These are phyloP conservation scores for Lasioglossum oenotherae DNA, from an alignment of 2,888 invertebrate genomes.

Conservation along the genomic window DNA sequence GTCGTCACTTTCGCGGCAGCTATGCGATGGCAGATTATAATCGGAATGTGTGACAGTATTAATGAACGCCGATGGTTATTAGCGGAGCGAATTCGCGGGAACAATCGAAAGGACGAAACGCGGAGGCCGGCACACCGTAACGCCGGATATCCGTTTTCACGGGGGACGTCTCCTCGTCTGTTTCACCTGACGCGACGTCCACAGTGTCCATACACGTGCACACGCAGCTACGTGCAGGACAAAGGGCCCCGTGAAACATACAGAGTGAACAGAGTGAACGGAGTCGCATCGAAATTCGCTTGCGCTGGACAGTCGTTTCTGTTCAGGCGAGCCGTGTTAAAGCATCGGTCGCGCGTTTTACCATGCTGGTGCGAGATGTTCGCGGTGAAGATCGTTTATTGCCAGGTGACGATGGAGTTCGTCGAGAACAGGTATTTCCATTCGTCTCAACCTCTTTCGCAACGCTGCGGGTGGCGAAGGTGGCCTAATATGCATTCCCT, in stretches of 20 bases:
- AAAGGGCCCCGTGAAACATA: constrained; percentile 51
- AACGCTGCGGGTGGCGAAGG: neutral
- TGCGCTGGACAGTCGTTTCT: constrained; percentile 42
- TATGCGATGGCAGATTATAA: neutral
- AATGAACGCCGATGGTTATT: constrained; percentile 40
- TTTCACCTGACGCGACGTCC: constrained; percentile 27
- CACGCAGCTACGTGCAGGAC: constrained; percentile 55
- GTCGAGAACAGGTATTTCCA: constrained; percentile 67
- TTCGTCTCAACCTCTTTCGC: neutral
- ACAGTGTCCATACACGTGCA: constrained; percentile 22
- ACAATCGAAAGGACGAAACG: constrained; percentile 49
- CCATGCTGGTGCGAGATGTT: constrained; percentile 74
- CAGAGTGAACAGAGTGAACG: neutral
- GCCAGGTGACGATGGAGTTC: constrained; percentile 82
- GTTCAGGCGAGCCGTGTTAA: constrained; percentile 39
- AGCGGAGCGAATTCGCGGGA: constrained; percentile 33
- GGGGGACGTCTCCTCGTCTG: constrained; percentile 51
- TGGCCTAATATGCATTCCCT: neutral
- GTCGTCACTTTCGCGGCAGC: neutral
- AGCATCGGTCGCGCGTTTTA: constrained; percentile 21
- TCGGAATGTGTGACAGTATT: neutral
- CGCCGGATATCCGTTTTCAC: constrained; percentile 82
- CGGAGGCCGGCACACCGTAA: constrained; percentile 75
- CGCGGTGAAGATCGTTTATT: constrained; percentile 82
- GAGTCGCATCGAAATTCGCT: constrained; percentile 55